A percentile compares a stretch with the other conserved stretches of the same genome.
Evolutionary conservation across 2,113 vertebrate species (phyloP).

Genomic region (Cololabis saira): DNA sequence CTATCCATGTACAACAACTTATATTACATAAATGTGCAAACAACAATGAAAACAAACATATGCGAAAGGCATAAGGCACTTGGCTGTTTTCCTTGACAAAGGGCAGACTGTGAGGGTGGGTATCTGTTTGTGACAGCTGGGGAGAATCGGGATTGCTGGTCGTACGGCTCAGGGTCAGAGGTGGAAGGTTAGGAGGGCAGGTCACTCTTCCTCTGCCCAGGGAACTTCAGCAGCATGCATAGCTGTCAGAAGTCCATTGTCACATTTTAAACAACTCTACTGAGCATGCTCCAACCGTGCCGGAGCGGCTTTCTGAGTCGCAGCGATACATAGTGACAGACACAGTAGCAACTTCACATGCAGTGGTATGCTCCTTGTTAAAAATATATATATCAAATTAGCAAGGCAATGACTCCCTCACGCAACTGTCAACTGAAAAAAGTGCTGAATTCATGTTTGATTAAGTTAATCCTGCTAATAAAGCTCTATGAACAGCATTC

Average conservation of each 20-base stretch:
- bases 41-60: slow-evolving; percentile 9
- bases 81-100: slow-evolving; percentile 20
- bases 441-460: neutral
- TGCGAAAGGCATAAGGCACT: neutral
- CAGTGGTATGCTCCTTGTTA: neutral
- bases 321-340: neutral
- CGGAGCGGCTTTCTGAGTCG: neutral
- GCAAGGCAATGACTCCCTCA: neutral
- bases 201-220: slow-evolving; percentile 50
- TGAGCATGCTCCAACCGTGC: slow-evolving; percentile 29
- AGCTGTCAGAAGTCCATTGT: slow-evolving; percentile 49
- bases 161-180: slow-evolving; percentile 62
- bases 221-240: slow-evolving; percentile 47
- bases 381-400: too few species aligned
- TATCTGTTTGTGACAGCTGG: slow-evolving; percentile 73
- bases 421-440: neutral
- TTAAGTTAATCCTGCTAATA: neutral
- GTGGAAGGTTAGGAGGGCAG: slow-evolving; percentile 67
- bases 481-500: too few species aligned
- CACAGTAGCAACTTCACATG: neutral
- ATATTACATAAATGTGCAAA: slow-evolving; percentile 5
- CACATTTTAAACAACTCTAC: slow-evolving; percentile 29
- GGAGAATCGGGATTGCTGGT: slow-evolving; percentile 52
- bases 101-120: slow-evolving; percentile 35
- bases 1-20: neutral